Base-by-base conservation (phyloP, 2,113 vertebrate genomes). In the Melanostigma gelatinosum region DNA sequence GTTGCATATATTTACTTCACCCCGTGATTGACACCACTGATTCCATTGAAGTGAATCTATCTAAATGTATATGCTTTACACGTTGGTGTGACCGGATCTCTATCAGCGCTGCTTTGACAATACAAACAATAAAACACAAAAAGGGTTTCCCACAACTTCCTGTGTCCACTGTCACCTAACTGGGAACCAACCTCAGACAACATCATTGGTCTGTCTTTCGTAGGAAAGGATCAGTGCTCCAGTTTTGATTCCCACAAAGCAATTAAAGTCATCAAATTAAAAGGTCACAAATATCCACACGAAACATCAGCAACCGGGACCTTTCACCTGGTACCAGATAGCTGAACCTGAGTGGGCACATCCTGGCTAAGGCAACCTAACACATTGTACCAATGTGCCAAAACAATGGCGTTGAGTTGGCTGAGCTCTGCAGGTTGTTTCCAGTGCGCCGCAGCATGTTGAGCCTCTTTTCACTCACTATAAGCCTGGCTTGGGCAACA, bases 391-490 rank as follows among this genome's bases (percentile, higher is more conserved):
- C 27, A 48, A 22, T 20, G 48, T 36, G 72, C 40, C 71, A 60
- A 55, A 42, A 32, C 61, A 24, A 7, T 18, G 24, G 20, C 1
- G 29, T 63, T 63, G 22, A 66, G n/a, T 24, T 32, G 70, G 66
- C 32, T 55, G 60, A 77, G 57, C 60, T 62, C 54, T 70, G 72
- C 77, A 64, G 44, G 58, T 40, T 65, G 60, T 40, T 70, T 72
- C 54, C 67, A 76, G 54, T 75, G 71, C 16, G 4, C 12, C 38
- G 70, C 62, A 63, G 70, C 57, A 52, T 73, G 77, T 65, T 77
- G 57, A 80, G 73, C 84, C 54, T 83, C 81, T 78, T 22, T 57
- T 79, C 67, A 73, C 72, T 76, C 73, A 73, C 79, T 80, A 18
- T 79, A 79, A 70, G 63, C 64, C 74, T 67, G 52, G 24, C 44